phyloP scores from a whole-genome alignment of 2,113 vertebrate genomes.

The Lycaon pictus region DNA sequence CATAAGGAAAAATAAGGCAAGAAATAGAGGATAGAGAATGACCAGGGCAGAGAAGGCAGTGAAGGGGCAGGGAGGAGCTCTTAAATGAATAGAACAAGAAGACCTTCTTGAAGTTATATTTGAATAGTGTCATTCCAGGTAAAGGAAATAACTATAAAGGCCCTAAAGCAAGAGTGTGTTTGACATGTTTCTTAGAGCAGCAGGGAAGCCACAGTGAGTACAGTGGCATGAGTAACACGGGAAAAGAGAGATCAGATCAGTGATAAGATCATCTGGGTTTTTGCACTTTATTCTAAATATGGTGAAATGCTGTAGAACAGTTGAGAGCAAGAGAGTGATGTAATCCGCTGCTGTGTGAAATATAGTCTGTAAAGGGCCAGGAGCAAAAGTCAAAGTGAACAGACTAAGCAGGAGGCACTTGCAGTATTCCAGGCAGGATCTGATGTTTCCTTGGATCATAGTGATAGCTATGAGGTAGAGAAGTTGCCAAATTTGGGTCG shows the following conservation, averaged over 20 bases:
- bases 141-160: background rate
- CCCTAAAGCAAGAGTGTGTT: background rate
- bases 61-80: background rate
- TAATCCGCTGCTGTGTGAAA: background rate
- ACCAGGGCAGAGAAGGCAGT: background rate
- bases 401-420: background rate
- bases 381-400: background rate
- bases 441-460: background rate
- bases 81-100: background rate
- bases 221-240: background rate
- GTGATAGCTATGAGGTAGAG: background rate
- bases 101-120: conserved; percentile 21
- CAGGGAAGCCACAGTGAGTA: background rate
- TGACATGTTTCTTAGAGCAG: background rate
- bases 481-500: background rate
- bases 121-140: background rate
- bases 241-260: background rate
- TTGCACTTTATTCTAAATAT: background rate
- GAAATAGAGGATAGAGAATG: background rate
- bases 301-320: background rate
- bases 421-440: background rate
- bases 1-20: conserved; percentile 36
- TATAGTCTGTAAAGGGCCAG: background rate
- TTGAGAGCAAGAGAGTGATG: background rate
- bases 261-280: background rate